A percentile compares a stretch with the other conserved stretches of the same genome.
phyloP scores from a whole-genome alignment of 2,888 invertebrate genomes.

The Pegoplata infirma region DNA sequence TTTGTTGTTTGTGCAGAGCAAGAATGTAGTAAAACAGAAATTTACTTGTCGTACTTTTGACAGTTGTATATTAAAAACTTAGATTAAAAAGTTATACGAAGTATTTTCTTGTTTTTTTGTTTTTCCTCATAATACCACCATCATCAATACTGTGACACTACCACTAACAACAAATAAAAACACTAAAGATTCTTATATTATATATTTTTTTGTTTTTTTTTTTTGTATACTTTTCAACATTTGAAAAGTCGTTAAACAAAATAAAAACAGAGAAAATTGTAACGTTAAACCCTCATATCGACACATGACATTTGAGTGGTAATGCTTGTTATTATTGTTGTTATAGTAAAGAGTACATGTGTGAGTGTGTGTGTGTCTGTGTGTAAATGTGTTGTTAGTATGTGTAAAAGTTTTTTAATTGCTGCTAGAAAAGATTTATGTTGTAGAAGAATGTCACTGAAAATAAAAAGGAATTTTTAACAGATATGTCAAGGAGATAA shows the following conservation, averaged over 20 bases:
- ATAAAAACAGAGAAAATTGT: constrained; percentile 16
- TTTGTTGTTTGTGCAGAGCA: neutral
- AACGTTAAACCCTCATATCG: constrained; percentile 48
- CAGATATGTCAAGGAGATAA: constrained; percentile 59
- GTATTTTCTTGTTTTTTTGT: constrained; percentile 25
- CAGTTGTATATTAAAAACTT: constrained; percentile 58
- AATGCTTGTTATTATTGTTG: constrained; percentile 17
- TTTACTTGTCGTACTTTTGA: constrained; percentile 48
- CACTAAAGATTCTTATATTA: constrained; percentile 15
- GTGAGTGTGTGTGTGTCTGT: neutral
- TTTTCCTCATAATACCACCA: constrained; percentile 24
- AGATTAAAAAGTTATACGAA: constrained; percentile 52
- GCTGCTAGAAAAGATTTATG: constrained; percentile 59
- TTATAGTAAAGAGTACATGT: constrained; percentile 1
- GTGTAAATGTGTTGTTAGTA: constrained; percentile 14
- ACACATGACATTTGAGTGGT: constrained; percentile 55
- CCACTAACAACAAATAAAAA: neutral
- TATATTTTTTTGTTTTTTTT: no score
- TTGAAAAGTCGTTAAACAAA: constrained; percentile 27
- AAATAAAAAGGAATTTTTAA: constrained; percentile 54
- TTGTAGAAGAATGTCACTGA: constrained; percentile 57
- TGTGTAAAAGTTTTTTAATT: constrained; percentile 54
- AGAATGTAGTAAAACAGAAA: constrained; percentile 22
- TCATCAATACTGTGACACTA: constrained; percentile 16
- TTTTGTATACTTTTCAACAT: constrained; percentile 3